phyloP scores from a whole-genome alignment of 2,888 invertebrate species.

The Patella pellucida region DNA sequence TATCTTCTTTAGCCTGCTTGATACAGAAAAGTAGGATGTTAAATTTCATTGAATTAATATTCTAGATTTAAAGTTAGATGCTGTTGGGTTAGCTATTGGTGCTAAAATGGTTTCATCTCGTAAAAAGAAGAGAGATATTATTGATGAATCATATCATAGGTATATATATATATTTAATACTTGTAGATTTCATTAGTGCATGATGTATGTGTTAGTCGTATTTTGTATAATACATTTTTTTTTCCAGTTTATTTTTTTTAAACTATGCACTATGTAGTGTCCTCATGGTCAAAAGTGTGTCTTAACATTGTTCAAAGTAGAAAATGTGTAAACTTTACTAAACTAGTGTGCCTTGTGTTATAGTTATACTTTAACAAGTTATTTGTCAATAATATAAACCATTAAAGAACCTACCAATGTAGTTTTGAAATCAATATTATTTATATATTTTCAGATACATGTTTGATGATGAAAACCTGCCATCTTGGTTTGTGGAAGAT shows the following conservation, averaged over 20 bases:
- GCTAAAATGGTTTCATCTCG: constrained; percentile 90
- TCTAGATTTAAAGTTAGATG: constrained; percentile 63
- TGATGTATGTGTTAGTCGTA: neutral
- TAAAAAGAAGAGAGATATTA: constrained; percentile 89
- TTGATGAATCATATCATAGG: constrained; percentile 93
- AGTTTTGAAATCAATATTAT: neutral
- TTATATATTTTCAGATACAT: constrained; percentile 75
- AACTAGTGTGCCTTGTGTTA: too few relatives aligned
- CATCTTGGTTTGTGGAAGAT: constrained; percentile 96
- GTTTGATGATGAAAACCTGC: constrained; percentile 91
- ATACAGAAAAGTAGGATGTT: neutral
- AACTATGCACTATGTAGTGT: too few relatives aligned
- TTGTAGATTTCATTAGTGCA: neutral
- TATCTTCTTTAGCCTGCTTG: too few relatives aligned
- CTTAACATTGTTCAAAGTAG: too few relatives aligned
- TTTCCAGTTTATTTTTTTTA: too few relatives aligned
- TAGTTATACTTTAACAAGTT: too few relatives aligned
- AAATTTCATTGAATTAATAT: neutral
- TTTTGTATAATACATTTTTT: too few relatives aligned
- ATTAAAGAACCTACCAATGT: too few relatives aligned
- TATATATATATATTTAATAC: constrained; percentile 37
- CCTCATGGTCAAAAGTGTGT: too few relatives aligned
- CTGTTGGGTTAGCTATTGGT: constrained; percentile 92
- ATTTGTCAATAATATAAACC: too few relatives aligned
- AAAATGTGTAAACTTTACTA: too few relatives aligned